Conservation (phyloP, 2,888 invertebrate genomes). For the Coenonympha glycerion region DNA sequence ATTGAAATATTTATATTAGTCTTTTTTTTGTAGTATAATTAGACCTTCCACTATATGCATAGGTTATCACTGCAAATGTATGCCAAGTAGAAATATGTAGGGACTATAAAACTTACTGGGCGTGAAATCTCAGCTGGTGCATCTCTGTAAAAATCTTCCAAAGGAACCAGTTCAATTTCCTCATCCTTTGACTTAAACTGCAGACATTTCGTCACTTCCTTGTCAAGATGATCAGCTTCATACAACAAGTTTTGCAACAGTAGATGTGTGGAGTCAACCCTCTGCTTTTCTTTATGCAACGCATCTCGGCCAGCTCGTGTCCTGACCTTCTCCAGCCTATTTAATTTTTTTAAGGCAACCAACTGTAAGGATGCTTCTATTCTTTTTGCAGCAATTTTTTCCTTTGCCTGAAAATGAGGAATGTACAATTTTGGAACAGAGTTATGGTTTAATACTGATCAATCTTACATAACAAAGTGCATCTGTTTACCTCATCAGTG, state of each 20-base stretch:
- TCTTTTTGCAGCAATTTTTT: constrained; percentile 80
- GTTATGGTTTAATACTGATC: neutral
- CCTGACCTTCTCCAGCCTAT: constrained; percentile 91
- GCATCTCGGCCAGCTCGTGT: constrained; percentile 88
- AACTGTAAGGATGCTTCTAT: constrained; percentile 85
- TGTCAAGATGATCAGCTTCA: constrained; percentile 94
- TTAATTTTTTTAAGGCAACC: constrained; percentile 90
- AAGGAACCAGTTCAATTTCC: constrained; percentile 89
- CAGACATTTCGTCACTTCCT: constrained; percentile 95
- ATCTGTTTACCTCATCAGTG: constrained; percentile 66
- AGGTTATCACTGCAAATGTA: no score
- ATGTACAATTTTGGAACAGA: neutral
- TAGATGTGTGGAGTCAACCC: constrained; percentile 92
- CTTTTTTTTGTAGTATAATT: no score
- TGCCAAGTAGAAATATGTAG: neutral
- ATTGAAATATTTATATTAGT: no score
- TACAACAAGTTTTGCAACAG: constrained; percentile 95
- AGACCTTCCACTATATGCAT: no score
- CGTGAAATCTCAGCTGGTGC: constrained; percentile 83
- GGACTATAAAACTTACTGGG: constrained; percentile 68
- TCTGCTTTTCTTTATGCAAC: constrained; percentile 87
- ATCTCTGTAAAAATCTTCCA: constrained; percentile 87
- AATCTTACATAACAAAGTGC: neutral
- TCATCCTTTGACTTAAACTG: constrained; percentile 97
- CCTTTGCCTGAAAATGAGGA: constrained; percentile 65